phyloP scores from a whole-genome alignment of 2,797 vertebrate genomes.

The Ctenosaura bakeri region DNA sequence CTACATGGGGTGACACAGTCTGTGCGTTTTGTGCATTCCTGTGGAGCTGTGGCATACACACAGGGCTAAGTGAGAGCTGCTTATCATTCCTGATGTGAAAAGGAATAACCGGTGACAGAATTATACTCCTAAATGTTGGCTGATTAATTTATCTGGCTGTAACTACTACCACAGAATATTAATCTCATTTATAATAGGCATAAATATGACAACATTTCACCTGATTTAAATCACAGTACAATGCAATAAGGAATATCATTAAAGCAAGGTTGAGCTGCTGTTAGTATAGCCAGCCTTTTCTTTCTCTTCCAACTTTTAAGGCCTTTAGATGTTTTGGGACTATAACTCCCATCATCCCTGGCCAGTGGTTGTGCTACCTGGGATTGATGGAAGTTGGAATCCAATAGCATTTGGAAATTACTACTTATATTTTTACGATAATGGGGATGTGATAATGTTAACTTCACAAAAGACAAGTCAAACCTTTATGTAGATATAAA shows the following conservation, averaged over 20 bases:
- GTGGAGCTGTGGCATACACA: neutral
- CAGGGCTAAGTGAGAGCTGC: neutral
- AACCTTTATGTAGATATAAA: neutral
- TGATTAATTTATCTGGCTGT: conserved; percentile 33
- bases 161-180: neutral
- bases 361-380: neutral
- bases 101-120: conserved; percentile 39
- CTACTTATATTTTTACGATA: neutral
- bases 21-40: neutral
- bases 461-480: neutral
- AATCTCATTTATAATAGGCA: conserved; percentile 26
- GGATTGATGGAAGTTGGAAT: neutral
- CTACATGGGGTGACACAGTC: no score
- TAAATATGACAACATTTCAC: conserved; percentile 3
- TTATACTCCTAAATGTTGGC: conserved; percentile 16
- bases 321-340: neutral
- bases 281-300: neutral
- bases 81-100: conserved; percentile 15
- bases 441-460: neutral
- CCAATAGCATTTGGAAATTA: neutral
- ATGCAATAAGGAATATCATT: neutral
- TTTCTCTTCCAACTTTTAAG: neutral
- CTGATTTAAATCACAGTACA: neutral
- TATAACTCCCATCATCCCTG: neutral
- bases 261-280: neutral